Base-by-base conservation (phyloP, 2,888 invertebrate species). In the Boloria euphrosyne region DNA sequence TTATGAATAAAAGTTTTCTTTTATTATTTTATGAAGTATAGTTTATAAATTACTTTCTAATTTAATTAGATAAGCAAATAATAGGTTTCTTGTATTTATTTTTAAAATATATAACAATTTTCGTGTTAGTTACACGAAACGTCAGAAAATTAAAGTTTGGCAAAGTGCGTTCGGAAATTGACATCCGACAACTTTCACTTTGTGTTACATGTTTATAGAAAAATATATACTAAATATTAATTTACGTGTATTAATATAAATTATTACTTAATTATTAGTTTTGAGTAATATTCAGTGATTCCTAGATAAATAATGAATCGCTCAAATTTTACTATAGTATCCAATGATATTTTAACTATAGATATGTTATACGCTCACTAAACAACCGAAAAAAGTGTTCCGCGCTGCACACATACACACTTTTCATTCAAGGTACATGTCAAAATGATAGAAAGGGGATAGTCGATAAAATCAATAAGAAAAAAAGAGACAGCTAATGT, bases 101-200 rank as follows among this genome's bases (percentile, higher is more conserved):
- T 57, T 57, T 22, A 57, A 57, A 57, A 57, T 27, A 46, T 57
- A n/a, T 46, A 54, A 44, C 61, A 62, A 65, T 51, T 64, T 50
- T 31, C 47, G 43, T 63, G 52, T 57, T 22, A 62, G 55, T 16
- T 67, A 64, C 64, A 66, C 64, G 62, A 73, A 70, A 73, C 66
- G 73, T 72, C 71, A 72, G 71, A 69, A 68, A 65, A 52, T 31
- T 52, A 52, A 64, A 66, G 61, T 71, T 71, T 62, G 64, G 47
- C 66, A 66, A 58, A 63, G 49, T 61, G 16, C 68, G 66, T 66
- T 68, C 66, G 31, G 64, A 68, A 68, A 68, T 46, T 31, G n/a
- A 53, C 17, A n/a, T 22, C 7, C 16, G 14, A 18, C 2, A 7
- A 61, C 69, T 66, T 61, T 66, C 57, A 66, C 64, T 66, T 61